Conservation (phyloP, 2,113 vertebrate genomes). For the Catharus fuscescens region DNA sequence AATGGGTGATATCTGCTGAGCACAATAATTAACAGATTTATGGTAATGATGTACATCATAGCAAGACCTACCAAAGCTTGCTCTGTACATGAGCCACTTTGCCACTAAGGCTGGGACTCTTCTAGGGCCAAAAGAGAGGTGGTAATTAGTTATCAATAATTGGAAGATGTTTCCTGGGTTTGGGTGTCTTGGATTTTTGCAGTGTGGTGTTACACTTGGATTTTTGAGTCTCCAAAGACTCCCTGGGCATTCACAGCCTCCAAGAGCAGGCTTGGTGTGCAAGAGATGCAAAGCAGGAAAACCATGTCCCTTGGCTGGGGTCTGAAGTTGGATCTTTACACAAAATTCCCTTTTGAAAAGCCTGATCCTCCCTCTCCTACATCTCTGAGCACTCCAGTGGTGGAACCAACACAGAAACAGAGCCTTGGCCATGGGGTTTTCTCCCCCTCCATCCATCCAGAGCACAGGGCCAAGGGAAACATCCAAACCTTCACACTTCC, state of each 20-base stretch:
- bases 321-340: neutral
- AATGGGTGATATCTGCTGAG: neutral
- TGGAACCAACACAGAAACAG: neutral
- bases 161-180: neutral
- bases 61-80: neutral
- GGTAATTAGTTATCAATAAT: neutral
- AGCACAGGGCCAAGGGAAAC: too few relatives aligned
- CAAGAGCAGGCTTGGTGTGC: neutral
- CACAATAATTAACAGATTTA: conserved; percentile 18
- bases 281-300: neutral
- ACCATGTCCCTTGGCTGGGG: fast-evolving
- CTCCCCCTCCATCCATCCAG: neutral
- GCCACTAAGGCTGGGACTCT: neutral
- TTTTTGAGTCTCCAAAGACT: neutral
- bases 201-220: neutral
- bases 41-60: neutral
- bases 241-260: neutral
- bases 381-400: neutral
- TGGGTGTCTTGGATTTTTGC: neutral
- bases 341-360: neutral
- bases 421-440: fast-evolving
- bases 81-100: neutral
- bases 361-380: neutral
- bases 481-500: neutral
- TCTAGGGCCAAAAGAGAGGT: neutral